A percentile compares a stretch with the other conserved stretches of the same genome.
Conservation (phyloP, 2,113 vertebrate genomes). For the Danio rerio region DNA sequence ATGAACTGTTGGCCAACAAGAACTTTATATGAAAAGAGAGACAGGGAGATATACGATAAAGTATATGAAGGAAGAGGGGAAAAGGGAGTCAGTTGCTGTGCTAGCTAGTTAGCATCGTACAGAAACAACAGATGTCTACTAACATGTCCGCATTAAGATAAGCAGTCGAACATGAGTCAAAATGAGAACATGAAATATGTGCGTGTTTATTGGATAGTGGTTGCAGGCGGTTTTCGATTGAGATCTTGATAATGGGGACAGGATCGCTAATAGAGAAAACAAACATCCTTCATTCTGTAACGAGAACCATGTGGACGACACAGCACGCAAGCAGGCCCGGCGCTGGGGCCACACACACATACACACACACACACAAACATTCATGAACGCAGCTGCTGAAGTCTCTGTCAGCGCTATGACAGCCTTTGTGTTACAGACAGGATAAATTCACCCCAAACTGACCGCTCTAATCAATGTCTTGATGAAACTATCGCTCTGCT, state of each 20-base stretch:
- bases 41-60: slow-evolving; percentile 12
- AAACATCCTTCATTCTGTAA: slow-evolving; percentile 72
- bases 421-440: slow-evolving; percentile 7
- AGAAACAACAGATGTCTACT: background rate
- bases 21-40: slow-evolving; percentile 14
- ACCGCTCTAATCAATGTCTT: slow-evolving; percentile 16
- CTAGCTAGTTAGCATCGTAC: background rate
- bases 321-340: slow-evolving; percentile 54
- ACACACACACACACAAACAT: slow-evolving; percentile 32
- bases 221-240: slow-evolving; percentile 71
- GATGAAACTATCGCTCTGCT: background rate
- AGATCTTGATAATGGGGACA: slow-evolving; percentile 71
- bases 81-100: no score
- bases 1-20: slow-evolving; percentile 20
- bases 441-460: slow-evolving; percentile 23
- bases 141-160: slow-evolving; percentile 1
- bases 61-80: slow-evolving; percentile 31
- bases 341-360: slow-evolving; percentile 51
- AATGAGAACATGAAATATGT: slow-evolving; percentile 28
- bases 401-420: slow-evolving; percentile 30
- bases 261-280: slow-evolving; percentile 75
- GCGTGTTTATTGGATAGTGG: slow-evolving; percentile 54
- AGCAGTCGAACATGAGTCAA: background rate
- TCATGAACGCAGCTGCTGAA: slow-evolving; percentile 36
- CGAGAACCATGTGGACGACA: slow-evolving; percentile 71